A percentile compares a stretch with the other conserved stretches of the same genome.
These are phyloP conservation scores for Erpobdella octoculata DNA, from an alignment of 2,888 invertebrate genomes.

Conservation along the genomic window DNA sequence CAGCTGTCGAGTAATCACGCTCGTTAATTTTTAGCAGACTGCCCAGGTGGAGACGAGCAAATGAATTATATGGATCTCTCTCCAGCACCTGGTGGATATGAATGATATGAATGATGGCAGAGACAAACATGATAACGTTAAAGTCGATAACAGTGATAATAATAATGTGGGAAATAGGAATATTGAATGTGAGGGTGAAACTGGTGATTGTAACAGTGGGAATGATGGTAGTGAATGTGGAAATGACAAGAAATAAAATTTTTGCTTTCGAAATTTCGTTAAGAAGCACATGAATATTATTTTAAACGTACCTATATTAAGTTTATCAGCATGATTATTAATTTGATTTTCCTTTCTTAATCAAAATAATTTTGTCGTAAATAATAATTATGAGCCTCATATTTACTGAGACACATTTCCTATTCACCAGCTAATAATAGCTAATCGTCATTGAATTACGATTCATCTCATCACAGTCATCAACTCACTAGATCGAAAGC, in stretches of 20 bases:
- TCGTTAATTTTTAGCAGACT: neutral
- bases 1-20: neutral
- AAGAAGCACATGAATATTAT: neutral
- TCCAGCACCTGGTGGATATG: neutral
- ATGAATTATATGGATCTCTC: neutral
- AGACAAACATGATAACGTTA: constrained; percentile 20
- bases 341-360: too few species aligned
- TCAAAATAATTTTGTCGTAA: too few species aligned
- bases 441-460: too few species aligned
- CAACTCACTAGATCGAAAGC: neutral
- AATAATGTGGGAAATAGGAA: constrained; percentile 8
- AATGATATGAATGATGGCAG: constrained; percentile 11
- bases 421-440: too few species aligned
- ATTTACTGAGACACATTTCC: too few species aligned
- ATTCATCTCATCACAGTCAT: too few species aligned
- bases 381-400: too few species aligned
- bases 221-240: constrained; percentile 18
- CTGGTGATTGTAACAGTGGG: constrained; percentile 11
- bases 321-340: too few species aligned
- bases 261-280: neutral
- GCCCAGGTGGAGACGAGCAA: neutral
- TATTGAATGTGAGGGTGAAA: constrained; percentile 18
- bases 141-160: constrained; percentile 12
- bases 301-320: too few species aligned
- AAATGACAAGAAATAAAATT: neutral